Percentiles rank a stretch among this genome's conserved stretches.
phyloP scores from a whole-genome alignment of 2,113 vertebrate genomes.

The Notothenia coriiceps region DNA sequence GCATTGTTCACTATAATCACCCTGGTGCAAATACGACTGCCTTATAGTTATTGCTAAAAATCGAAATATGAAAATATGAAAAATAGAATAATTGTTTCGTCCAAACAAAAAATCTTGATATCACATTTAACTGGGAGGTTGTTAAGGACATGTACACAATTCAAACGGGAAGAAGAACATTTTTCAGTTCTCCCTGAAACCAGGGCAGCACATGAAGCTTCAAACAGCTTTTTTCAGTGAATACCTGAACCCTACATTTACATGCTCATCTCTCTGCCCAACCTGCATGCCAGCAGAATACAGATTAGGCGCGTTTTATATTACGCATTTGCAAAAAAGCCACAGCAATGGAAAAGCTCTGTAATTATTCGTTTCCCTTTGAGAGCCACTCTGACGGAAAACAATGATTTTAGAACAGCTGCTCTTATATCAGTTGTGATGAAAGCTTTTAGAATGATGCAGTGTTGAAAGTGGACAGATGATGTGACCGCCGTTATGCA shows the following conservation, averaged over 20 bases:
- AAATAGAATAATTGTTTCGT: neutral
- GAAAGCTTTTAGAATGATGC: no score
- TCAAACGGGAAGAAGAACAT: neutral
- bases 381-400: no score
- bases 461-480: no score
- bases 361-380: no score
- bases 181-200: slow-evolving; percentile 10
- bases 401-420: no score
- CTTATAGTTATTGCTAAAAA: neutral
- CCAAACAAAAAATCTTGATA: neutral
- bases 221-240: slow-evolving; percentile 15
- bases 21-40: no score
- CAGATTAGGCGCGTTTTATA: slow-evolving; percentile 27
- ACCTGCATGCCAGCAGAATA: slow-evolving; percentile 49
- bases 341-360: slow-evolving; percentile 1
- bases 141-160: neutral
- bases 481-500: no score
- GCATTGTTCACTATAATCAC: no score
- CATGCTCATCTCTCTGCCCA: slow-evolving; percentile 34
- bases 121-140: neutral
- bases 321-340: slow-evolving; percentile 13
- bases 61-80: neutral
- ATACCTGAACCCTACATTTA: slow-evolving; percentile 31
- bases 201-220: slow-evolving; percentile 18
- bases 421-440: no score